Conservation (phyloP, 2,113 vertebrate species). For the Myrmecophaga tridactyla region DNA sequence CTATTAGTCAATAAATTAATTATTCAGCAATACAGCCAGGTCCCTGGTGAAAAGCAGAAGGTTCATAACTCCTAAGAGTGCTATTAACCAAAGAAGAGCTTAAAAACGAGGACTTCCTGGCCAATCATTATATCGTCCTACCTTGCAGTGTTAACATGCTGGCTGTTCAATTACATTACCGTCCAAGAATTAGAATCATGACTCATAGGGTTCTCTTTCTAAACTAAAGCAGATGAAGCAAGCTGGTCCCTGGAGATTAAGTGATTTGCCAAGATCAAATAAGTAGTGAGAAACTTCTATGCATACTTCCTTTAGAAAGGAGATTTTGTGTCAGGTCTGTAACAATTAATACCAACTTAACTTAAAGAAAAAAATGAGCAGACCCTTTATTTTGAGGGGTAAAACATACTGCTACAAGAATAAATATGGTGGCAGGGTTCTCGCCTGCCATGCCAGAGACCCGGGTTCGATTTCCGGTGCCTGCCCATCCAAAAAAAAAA, state of each 20-base stretch:
- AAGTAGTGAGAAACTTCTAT: not conserved
- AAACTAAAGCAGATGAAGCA: not conserved
- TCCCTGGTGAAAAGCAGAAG: not conserved
- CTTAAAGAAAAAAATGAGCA: not conserved
- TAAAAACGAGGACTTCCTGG: not conserved
- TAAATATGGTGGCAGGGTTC: too few relatives aligned
- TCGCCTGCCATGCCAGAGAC: too few relatives aligned
- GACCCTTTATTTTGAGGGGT: not conserved
- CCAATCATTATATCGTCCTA: not conserved
- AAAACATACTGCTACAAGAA: not conserved
- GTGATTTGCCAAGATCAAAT: not conserved
- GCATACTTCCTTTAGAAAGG: not conserved
- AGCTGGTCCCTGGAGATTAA: not conserved
- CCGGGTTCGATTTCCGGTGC: too few relatives aligned
- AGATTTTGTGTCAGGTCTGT: not conserved
- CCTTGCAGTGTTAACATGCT: not conserved
- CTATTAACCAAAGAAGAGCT: not conserved
- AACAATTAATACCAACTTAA: not conserved
- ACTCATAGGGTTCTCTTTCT: not conserved
- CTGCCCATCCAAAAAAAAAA: too few relatives aligned
- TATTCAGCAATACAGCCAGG: not conserved
- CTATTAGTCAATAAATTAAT: constrained; percentile 26
- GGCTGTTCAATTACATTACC: not conserved
- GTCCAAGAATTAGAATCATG: not conserved
- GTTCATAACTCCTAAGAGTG: not conserved